Percentiles rank a stretch among this genome's conserved stretches.
Evolutionary conservation across 2,797 vertebrate genomes (phyloP).

Genomic region (Parauchenoglanis punctatus): DNA sequence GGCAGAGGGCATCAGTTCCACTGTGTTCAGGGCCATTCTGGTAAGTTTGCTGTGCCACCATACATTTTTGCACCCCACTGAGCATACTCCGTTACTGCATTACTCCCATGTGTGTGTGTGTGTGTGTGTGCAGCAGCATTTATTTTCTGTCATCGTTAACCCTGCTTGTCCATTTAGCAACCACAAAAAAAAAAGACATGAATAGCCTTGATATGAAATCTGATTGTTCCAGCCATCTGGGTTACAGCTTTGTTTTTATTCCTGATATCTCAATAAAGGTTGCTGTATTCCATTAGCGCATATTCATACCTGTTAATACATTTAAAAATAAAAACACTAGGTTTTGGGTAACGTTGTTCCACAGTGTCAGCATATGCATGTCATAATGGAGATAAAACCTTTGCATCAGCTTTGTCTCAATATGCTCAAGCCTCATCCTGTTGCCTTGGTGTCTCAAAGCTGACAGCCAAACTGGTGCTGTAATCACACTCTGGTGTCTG

Average conservation of each 20-base stretch:
- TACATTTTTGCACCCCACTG: neutral
- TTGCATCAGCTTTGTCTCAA: slow-evolving; percentile 28
- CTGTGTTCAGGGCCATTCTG: slow-evolving; percentile 97
- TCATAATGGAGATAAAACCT: slow-evolving; percentile 26
- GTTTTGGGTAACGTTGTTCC: slow-evolving; percentile 14
- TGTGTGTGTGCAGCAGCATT: neutral
- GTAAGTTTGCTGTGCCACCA: slow-evolving; percentile 71
- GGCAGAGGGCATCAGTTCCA: slow-evolving; percentile 97
- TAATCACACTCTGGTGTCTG: slow-evolving; percentile 36
- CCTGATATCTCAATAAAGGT: neutral
- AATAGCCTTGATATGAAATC: neutral
- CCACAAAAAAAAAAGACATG: neutral
- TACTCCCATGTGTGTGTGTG: neutral
- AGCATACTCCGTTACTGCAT: neutral
- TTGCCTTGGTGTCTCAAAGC: slow-evolving; percentile 1
- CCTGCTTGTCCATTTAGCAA: neutral
- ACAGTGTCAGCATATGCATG: slow-evolving; percentile 30
- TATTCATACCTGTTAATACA: neutral
- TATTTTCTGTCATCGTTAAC: too few relatives aligned
- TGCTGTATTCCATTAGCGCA: neutral
- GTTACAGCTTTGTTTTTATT: neutral
- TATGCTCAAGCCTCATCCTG: neutral
- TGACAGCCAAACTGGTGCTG: slow-evolving; percentile 28
- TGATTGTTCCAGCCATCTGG: neutral
- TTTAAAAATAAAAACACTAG: neutral